phyloP scores from a whole-genome alignment of 2,888 invertebrate species.

The Sceliomorpha sp. region DNA sequence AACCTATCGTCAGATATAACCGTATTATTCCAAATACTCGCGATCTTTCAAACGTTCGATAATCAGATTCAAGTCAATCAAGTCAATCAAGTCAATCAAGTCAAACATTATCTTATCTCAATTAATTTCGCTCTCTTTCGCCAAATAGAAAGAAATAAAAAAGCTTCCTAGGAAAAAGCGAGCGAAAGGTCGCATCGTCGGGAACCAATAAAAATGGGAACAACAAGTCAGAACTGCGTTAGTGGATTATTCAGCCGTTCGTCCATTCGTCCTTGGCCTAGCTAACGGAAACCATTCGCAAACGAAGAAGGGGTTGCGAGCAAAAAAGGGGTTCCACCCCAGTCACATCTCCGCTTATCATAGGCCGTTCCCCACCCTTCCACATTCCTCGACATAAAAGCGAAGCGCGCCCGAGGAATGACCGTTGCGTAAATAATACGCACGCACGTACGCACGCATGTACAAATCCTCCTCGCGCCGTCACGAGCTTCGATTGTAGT shows the following conservation, averaged over 20 bases:
- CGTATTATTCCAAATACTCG: too few relatives aligned
- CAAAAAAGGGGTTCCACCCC: conserved; percentile 37
- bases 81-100: too few relatives aligned
- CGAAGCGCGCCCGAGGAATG: conserved; percentile 18
- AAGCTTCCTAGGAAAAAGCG: too few relatives aligned
- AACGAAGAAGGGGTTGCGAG: conserved; percentile 24
- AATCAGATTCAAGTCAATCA: too few relatives aligned
- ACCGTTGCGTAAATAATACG: conserved; percentile 30
- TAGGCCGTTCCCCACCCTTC: conserved; percentile 15
- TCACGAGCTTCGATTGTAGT: conserved; percentile 26
- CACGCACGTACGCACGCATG: conserved; percentile 11
- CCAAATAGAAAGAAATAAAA: too few relatives aligned
- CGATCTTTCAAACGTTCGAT: too few relatives aligned
- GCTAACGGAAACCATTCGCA: conserved; percentile 37
- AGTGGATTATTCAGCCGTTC: too few relatives aligned
- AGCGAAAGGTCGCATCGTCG: too few relatives aligned
- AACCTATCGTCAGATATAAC: too few relatives aligned
- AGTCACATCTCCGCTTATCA: conserved; percentile 13
- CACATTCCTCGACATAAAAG: conserved; percentile 2
- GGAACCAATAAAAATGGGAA: conserved; percentile 51
- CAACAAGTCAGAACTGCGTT: conserved; percentile 36
- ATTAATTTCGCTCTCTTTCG: too few relatives aligned
- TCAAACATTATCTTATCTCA: too few relatives aligned
- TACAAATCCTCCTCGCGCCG: background rate
- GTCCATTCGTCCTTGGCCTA: conserved; percentile 46